Base-by-base conservation (phyloP, 2,888 invertebrate species). In the Dromius quadrimaculatus region DNA sequence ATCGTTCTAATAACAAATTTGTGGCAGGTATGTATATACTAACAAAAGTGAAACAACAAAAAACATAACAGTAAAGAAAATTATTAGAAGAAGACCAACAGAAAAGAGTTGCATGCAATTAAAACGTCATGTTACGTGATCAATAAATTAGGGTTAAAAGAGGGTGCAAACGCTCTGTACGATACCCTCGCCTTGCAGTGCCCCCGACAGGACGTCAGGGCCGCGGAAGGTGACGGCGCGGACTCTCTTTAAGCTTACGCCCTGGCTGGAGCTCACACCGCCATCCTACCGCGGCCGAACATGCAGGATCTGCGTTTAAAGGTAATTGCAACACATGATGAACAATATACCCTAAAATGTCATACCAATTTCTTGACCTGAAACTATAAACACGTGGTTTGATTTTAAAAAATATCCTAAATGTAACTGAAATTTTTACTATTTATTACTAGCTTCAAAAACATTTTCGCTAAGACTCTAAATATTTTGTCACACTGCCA, bases 121-220 rank as follows among this genome's bases (percentile, higher is more conserved):
- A 19, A 8, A 13, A 50, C 19, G 50, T 17, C 20, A 43, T 64
- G 64, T 64, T 34, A 47, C 34, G 57, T 22, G 36, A 54, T 23
- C 43, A 62, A 62, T 62, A 50, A 57, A 4, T 34, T 22, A 54
- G 11, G 28, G 57, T 66, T 47, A 69, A 54, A 41, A 72, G 45
- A 61, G 69, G 57, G 70, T 36, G 36, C 62, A 32, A 59, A 71
- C 50, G 63, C 66, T 71, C 80, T 77, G 76, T 79, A 78, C 78
- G 79, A 78, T 80, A 80, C 81, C 81, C 81, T 79, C 79, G 81
- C 81, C 81, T 80, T 78, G 79, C 80, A 78, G 80, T 80, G 80
- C 80, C 81, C 81, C 80, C 77, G 77, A 77, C 62, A 70, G 70
- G 70, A 70, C 59, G 32, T 43, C 59, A 68, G 32, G 22, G 50